Evolutionary conservation across 92 coral and sea anemone species (phyloP), one percentile per base, ranked within the genome.

Genomic region (Anthopleura xanthogrammica): DNA sequence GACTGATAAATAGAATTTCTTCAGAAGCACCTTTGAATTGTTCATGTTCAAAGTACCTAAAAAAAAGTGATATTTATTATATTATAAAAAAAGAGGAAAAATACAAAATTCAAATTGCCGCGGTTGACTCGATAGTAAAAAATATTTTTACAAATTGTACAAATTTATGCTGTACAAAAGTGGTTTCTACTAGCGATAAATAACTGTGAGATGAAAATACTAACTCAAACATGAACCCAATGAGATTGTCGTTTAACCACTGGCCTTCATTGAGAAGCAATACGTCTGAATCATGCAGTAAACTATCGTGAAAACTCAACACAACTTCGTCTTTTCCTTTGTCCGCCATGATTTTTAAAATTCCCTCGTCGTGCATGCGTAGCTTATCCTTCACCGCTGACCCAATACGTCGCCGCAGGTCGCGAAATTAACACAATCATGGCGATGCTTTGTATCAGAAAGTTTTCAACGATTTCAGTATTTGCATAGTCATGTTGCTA

Each of bases 141-240:
- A 58, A 20, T 19, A 19, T 62, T 62, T 62, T 19, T 22, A 24
- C 39, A 41, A 64, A 50, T 16, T 29, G 70, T 57, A 23, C 57
- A 81, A 77, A 17, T 1, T 29, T 22, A 46, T 10, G 40, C 40
- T 78, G 17, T 52, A 14, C 42, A 23, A 43, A 48, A 12, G 64
- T 68, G 52, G 29, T 12, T 24, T n/a, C 66, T 77, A 39, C 2
- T 12, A 19, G 0, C 10, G n/a, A 19, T 5, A 22, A 72, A 68
- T 8, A 12, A 20, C 76, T 16, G 12, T 7, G 23, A 60, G 65
- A 79, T 20, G 12, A 56, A 19, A 43, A 52, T 48, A 86, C 99
- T 89, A 78, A 96, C 99, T 96, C 97, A 87, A 96, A 92, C 92
- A 90, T 88, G 82, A 96, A 96, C 56, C 97, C 98, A 85, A 96